A percentile compares a stretch with the other conserved stretches of the same genome.
Evolutionary conservation across 2,888 invertebrate genomes (phyloP).

Genomic region (Thereva nobilitata): DNA sequence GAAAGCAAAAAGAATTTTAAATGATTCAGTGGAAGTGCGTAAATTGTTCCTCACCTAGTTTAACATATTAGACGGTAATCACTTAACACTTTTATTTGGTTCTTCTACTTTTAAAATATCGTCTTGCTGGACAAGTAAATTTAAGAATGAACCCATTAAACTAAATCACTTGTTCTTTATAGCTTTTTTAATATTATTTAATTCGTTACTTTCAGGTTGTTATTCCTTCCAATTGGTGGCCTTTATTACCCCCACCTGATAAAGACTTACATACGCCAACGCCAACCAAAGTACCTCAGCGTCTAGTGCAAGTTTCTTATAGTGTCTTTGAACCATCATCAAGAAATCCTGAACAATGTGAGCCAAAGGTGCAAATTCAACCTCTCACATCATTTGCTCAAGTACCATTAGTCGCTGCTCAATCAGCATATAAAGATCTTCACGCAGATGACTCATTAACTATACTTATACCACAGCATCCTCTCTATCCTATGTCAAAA

Average conservation of each 20-base stretch:
- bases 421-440: constrained; percentile 81
- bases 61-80: too few relatives aligned
- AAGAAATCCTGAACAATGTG: constrained; percentile 69
- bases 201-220: constrained; percentile 61
- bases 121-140: too few relatives aligned
- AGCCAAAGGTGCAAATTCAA: constrained; percentile 74
- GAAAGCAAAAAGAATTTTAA: too few relatives aligned
- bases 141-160: too few relatives aligned
- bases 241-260: constrained; percentile 68
- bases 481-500: constrained; percentile 85
- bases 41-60: too few relatives aligned
- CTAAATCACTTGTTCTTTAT: too few relatives aligned
- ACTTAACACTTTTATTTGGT: too few relatives aligned
- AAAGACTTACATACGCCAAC: constrained; percentile 64
- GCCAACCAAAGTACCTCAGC: constrained; percentile 68
- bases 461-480: constrained; percentile 83
- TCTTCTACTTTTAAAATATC: too few relatives aligned
- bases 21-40: too few relatives aligned
- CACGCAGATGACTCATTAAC: constrained; percentile 82
- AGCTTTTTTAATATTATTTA: constrained; percentile 7
- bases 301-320: constrained; percentile 80
- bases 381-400: constrained; percentile 67
- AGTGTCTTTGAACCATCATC: constrained; percentile 84
- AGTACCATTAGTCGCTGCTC: constrained; percentile 76
- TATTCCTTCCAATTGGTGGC: constrained; percentile 92